These are phyloP conservation scores for Disparrhopalites patrizii DNA, from an alignment of 2,888 invertebrate species.

Conservation along the genomic window DNA sequence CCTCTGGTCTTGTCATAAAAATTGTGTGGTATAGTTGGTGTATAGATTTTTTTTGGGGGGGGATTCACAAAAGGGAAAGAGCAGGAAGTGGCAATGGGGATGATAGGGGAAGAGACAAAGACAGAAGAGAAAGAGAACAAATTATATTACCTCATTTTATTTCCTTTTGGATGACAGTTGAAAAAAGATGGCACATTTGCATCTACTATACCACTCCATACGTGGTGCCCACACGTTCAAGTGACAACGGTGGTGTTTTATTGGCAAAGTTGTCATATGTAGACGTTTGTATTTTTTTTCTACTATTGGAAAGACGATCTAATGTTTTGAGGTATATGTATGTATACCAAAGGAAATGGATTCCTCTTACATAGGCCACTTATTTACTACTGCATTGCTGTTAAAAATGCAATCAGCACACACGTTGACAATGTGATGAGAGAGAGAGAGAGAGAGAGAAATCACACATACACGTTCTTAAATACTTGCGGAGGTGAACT, in stretches of 20 bases:
- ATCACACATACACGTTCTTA: no score
- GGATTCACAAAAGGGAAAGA: not conserved
- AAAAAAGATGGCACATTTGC: not conserved
- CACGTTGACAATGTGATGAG: not conserved
- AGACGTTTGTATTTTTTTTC: no score
- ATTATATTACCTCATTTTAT: not conserved
- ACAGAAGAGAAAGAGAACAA: not conserved
- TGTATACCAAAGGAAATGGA: not conserved
- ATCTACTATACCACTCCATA: not conserved
- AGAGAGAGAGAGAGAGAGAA: not conserved
- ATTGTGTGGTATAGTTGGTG: no score
- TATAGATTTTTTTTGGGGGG: not conserved
- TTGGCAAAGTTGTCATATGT: no score
- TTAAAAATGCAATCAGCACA: no score
- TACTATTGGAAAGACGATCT: no score
- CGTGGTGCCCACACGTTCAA: not conserved
- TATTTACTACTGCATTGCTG: no score
- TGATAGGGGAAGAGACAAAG: not conserved
- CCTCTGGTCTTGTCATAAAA: no score
- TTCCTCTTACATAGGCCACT: no score
- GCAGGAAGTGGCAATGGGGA: slow-evolving; percentile 8
- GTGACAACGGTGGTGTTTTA: not conserved
- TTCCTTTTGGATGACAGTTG: not conserved
- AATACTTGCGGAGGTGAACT: no score
- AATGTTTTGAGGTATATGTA: not conserved